A percentile compares a stretch with the other conserved stretches of the same genome.
Evolutionary conservation across 2,113 vertebrate species (phyloP).

Genomic region (Anhinga rufa): DNA sequence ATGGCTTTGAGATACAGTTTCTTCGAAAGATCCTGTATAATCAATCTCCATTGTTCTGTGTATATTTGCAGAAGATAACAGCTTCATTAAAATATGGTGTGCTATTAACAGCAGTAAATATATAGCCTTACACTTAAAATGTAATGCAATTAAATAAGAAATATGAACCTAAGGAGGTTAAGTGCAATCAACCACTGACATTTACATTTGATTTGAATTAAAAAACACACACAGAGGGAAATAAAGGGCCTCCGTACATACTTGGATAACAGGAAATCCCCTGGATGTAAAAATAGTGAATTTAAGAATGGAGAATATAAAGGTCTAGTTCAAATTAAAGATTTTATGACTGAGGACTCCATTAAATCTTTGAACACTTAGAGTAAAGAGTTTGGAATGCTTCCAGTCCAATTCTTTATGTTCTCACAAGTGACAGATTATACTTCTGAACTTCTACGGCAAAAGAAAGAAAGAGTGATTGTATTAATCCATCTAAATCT

Average conservation of each 20-base stretch:
- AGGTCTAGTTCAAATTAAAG: constrained; percentile 69
- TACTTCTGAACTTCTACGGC: constrained; percentile 39
- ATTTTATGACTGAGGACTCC: constrained; percentile 65
- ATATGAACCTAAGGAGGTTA: constrained; percentile 45
- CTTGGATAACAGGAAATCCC: constrained; percentile 66
- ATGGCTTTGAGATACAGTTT: constrained; percentile 5
- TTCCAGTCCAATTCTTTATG: constrained; percentile 63
- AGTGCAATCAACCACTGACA: constrained; percentile 37
- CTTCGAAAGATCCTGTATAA: neutral
- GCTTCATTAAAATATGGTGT: constrained; percentile 21
- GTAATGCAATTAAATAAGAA: constrained; percentile 57
- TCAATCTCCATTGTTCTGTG: constrained; percentile 27
- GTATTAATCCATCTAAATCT: constrained; percentile 62
- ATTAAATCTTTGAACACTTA: constrained; percentile 74
- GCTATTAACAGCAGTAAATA: constrained; percentile 29
- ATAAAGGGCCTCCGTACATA: constrained; percentile 45
- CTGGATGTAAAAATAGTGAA: constrained; percentile 58
- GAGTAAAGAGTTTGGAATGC: constrained; percentile 64
- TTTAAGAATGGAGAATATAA: constrained; percentile 50
- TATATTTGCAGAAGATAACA: constrained; percentile 35
- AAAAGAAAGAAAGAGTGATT: constrained; percentile 49
- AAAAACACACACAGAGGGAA: constrained; percentile 45
- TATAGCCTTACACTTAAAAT: constrained; percentile 22
- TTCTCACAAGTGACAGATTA: constrained; percentile 64
- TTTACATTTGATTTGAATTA: constrained; percentile 42